Evolutionary conservation across 2,888 invertebrate species (phyloP).

Genomic region (Drosophila paracracens): DNA sequence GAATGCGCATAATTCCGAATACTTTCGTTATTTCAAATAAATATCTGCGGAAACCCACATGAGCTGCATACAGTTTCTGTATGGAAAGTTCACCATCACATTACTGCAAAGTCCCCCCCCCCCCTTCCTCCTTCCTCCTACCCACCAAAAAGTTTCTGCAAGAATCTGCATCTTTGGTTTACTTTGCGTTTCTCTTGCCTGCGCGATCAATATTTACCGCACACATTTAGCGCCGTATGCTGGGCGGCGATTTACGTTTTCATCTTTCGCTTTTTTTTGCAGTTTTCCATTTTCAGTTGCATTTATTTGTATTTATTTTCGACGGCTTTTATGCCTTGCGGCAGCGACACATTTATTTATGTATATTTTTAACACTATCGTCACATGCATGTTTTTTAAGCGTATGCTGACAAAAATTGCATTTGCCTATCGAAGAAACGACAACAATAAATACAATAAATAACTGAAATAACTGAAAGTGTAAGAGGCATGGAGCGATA

Average conservation of each 20-base stretch:
- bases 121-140: too few relatives aligned
- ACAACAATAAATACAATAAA: slow-evolving; percentile 16
- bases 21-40: slow-evolving; percentile 43
- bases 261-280: slow-evolving; percentile 52
- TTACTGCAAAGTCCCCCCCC: too few relatives aligned
- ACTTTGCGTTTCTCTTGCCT: slow-evolving; percentile 20
- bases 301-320: slow-evolving; percentile 76
- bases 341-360: slow-evolving; percentile 53
- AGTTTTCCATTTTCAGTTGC: slow-evolving; percentile 69
- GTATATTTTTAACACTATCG: slow-evolving; percentile 62
- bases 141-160: background rate
- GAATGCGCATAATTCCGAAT: slow-evolving; percentile 30
- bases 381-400: slow-evolving; percentile 56
- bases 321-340: slow-evolving; percentile 32
- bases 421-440: slow-evolving; percentile 33
- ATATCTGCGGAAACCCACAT: slow-evolving; percentile 41
- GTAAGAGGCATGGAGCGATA: slow-evolving; percentile 25
- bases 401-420: slow-evolving; percentile 33
- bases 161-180: slow-evolving; percentile 12
- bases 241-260: slow-evolving; percentile 68
- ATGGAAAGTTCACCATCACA: background rate
- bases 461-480: slow-evolving; percentile 5
- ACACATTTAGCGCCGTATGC: slow-evolving; percentile 63
- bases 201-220: slow-evolving; percentile 70
- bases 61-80: background rate